Conservation (phyloP, 2,888 invertebrate species). For the Habrosyne pyritoides region DNA sequence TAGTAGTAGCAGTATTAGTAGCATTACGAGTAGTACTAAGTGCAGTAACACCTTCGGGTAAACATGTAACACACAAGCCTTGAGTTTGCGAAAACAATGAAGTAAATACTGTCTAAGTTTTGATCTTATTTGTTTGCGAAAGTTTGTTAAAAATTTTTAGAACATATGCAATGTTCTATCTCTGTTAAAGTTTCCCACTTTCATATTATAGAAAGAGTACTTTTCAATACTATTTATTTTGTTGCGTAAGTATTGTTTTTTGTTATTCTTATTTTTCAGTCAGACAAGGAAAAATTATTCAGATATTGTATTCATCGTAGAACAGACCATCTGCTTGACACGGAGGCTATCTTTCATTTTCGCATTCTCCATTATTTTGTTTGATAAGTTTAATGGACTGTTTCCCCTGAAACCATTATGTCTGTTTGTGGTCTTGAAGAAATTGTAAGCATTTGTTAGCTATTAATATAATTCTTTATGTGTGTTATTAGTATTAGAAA, state of each 20-base stretch:
- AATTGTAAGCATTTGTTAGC: not conserved
- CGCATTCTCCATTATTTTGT: constrained; percentile 31
- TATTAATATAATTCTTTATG: not conserved
- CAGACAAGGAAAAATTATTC: constrained; percentile 5
- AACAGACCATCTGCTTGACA: constrained; percentile 11
- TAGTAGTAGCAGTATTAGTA: no score
- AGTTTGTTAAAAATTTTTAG: no score
- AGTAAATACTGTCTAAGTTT: no score
- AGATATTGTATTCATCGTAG: constrained; percentile 8
- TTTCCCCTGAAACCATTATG: constrained; percentile 23
- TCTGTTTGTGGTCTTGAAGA: not conserved
- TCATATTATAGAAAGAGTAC: no score
- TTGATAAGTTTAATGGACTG: constrained; percentile 38
- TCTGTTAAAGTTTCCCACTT: no score
- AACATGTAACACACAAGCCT: no score
- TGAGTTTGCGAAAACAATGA: no score
- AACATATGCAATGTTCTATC: no score
- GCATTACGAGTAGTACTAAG: no score
- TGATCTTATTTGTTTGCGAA: no score
- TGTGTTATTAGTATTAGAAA: not conserved
- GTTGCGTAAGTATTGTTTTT: not conserved
- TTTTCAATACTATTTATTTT: no score
- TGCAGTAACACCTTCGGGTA: no score
- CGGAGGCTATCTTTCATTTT: constrained; percentile 30
- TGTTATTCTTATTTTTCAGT: not conserved